A percentile compares a stretch with the other conserved stretches of the same genome.
Conservation (phyloP, 2,113 vertebrate species). For the Tragelaphus strepsiceros region DNA sequence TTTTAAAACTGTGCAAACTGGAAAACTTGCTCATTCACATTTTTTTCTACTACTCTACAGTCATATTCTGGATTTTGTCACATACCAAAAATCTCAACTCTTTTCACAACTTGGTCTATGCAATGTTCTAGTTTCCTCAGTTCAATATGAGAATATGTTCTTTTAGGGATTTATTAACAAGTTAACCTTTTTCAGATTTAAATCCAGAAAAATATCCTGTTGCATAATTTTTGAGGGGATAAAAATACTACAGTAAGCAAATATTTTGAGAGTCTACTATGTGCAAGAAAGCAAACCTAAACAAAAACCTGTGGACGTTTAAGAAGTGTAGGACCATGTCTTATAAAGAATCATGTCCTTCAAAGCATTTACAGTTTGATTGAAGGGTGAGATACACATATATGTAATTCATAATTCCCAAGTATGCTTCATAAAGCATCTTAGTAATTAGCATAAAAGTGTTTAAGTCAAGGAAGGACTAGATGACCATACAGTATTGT, state of each 20-base stretch:
- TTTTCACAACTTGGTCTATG: background rate
- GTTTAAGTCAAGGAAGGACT: background rate
- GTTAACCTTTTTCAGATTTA: background rate
- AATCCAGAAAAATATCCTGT: background rate
- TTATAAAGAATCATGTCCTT: background rate
- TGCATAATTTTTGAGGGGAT: background rate
- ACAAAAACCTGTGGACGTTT: background rate
- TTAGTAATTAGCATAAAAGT: background rate
- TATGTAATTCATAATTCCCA: background rate
- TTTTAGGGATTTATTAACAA: background rate
- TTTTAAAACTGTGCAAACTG: slow-evolving; percentile 12
- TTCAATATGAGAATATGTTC: slow-evolving; percentile 1
- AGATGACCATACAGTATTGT: background rate
- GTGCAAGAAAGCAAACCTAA: background rate
- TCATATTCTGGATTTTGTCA: background rate
- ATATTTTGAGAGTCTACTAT: background rate
- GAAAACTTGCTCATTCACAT: background rate
- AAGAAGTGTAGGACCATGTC: background rate
- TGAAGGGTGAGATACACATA: background rate
- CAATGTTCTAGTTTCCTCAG: background rate
- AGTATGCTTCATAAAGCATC: background rate
- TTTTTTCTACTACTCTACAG: background rate
- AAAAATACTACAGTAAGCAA: slow-evolving; percentile 2
- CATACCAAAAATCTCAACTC: background rate
- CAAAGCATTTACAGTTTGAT: background rate